Evolutionary conservation across 2,888 invertebrate genomes (phyloP).

Genomic region (Venustoraphidia nigricollis): DNA sequence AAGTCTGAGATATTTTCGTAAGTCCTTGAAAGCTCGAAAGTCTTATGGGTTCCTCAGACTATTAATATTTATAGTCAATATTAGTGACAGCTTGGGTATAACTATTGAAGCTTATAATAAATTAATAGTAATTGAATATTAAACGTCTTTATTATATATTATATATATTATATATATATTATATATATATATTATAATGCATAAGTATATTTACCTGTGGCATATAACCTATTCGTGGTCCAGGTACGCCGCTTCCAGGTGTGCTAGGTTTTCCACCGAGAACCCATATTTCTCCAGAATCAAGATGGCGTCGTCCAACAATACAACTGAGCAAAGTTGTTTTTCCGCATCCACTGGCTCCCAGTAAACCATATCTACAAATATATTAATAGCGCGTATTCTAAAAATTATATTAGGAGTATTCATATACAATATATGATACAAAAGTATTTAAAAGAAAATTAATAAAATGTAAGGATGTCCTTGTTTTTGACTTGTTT

Average conservation of each 20-base stretch:
- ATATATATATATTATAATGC: constrained; percentile 1
- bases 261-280: constrained; percentile 53
- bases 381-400: constrained; percentile 2
- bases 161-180: not conserved
- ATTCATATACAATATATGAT: too few relatives aligned
- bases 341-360: constrained; percentile 83
- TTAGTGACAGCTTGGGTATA: too few relatives aligned
- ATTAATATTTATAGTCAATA: too few relatives aligned
- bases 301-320: constrained; percentile 58
- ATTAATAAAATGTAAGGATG: too few relatives aligned
- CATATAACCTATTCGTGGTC: constrained; percentile 71
- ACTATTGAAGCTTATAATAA: too few relatives aligned
- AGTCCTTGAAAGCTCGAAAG: too few relatives aligned
- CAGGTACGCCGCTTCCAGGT: constrained; percentile 49
- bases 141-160: too few relatives aligned
- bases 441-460: not conserved
- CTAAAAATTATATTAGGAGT: too few relatives aligned
- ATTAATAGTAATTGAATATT: too few relatives aligned
- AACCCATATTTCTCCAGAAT: constrained; percentile 59
- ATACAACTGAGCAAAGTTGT: constrained; percentile 76
- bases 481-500: too few relatives aligned
- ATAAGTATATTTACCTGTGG: constrained; percentile 45
- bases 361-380: constrained; percentile 68
- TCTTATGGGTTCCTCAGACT: too few relatives aligned
- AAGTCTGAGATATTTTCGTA: too few relatives aligned